These are phyloP conservation scores for Megathymus violae DNA, from an alignment of 1,140 invertebrate species.

Conservation along the genomic window DNA sequence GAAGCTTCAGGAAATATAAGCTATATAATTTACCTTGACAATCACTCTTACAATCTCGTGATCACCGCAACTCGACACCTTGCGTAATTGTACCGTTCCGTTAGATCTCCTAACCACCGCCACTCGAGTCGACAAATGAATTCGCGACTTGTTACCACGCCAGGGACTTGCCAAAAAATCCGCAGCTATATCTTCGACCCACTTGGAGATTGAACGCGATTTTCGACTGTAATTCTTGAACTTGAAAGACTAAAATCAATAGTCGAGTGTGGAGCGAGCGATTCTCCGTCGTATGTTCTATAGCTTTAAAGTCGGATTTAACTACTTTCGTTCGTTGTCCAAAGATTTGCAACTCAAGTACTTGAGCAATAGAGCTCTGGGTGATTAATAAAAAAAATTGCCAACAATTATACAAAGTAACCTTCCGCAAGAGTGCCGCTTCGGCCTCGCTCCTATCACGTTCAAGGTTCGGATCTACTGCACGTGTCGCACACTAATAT, in stretches of 20 bases:
- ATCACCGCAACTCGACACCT: background rate
- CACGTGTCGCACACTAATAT: slow-evolving; percentile 23
- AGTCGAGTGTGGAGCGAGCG: background rate
- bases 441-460: slow-evolving; percentile 65
- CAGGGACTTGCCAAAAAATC: slow-evolving; percentile 10
- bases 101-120: slow-evolving; percentile 1
- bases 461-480: slow-evolving; percentile 64
- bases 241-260: background rate
- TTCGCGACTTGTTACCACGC: slow-evolving; percentile 10
- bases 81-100: slow-evolving; percentile 1
- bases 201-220: background rate
- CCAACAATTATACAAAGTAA: slow-evolving; percentile 42
- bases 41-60: no score
- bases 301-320: background rate
- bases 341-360: slow-evolving; percentile 14
- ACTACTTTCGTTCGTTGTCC: background rate
- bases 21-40: no score
- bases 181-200: slow-evolving; percentile 10
- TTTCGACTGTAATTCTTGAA: background rate
- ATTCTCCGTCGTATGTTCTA: background rate
- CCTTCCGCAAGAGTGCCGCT: slow-evolving; percentile 56
- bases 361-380: slow-evolving; percentile 7
- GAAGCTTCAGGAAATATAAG: no score
- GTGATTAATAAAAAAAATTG: slow-evolving; percentile 14
- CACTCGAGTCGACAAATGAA: slow-evolving; percentile 1